Evolutionary conservation across 2,888 invertebrate genomes (phyloP).

Genomic region (Cataglyphis livida): DNA sequence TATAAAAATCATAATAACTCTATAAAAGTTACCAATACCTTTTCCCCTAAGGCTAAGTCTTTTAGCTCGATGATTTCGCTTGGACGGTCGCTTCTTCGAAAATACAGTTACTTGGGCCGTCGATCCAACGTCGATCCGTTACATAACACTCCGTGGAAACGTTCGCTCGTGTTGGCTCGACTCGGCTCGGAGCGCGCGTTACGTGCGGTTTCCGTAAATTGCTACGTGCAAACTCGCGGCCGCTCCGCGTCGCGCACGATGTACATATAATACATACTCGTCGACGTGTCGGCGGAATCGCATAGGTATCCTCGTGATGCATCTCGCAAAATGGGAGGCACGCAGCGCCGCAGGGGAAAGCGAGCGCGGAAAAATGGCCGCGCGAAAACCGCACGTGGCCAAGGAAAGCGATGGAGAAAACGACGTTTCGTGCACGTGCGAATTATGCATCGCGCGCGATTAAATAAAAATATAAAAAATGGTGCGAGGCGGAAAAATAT

Average conservation of each 20-base stretch:
- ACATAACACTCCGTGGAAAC: slow-evolving; percentile 78
- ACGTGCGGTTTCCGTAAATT: slow-evolving; percentile 83
- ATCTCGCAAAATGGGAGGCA: slow-evolving; percentile 51
- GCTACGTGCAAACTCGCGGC: slow-evolving; percentile 76
- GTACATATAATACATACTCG: slow-evolving; percentile 21
- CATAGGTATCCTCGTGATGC: slow-evolving; percentile 39
- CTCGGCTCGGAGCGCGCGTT: slow-evolving; percentile 73
- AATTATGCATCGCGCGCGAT: slow-evolving; percentile 47
- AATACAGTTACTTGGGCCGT: slow-evolving; percentile 75
- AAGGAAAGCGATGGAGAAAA: slow-evolving; percentile 51
- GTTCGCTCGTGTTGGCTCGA: slow-evolving; percentile 66
- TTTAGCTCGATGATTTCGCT: slow-evolving; percentile 64
- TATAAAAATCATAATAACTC: not conserved
- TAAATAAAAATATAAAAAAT: not conserved
- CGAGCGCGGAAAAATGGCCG: slow-evolving; percentile 44
- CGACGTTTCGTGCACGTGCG: slow-evolving; percentile 49
- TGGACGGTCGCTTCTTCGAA: slow-evolving; percentile 66
- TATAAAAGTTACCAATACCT: not conserved
- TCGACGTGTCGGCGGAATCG: slow-evolving; percentile 45
- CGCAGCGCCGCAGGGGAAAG: slow-evolving; percentile 29
- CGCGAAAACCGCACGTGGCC: slow-evolving; percentile 50
- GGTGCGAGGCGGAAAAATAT: not conserved
- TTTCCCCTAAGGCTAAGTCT: slow-evolving; percentile 58
- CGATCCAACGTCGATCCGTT: slow-evolving; percentile 78
- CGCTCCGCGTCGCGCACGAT: slow-evolving; percentile 42